Base-by-base conservation (phyloP, 2,888 invertebrate genomes). In the Anorthoa munda region DNA sequence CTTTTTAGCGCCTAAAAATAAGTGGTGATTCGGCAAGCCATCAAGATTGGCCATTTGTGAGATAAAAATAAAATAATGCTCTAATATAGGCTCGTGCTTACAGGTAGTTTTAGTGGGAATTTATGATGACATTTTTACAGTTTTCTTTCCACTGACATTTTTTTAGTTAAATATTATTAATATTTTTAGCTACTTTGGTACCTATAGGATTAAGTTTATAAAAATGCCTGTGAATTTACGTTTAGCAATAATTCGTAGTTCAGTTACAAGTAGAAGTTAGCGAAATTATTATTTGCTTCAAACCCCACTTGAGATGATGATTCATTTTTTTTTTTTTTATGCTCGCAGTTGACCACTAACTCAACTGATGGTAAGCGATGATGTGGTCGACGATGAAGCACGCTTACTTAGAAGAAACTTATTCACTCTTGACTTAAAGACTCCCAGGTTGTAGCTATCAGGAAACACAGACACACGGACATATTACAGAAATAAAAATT, bases 1-100 rank as follows among this genome's bases (percentile, higher is more conserved):
- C 26, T 71, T 72, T 81, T 61, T 61, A 76, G 53, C 12, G 50
- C 58, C 60, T 61, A 13, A 58, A 73, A 53, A 39, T 66, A 74
- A 75, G 26, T 66, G 53, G 80, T 66, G 53, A 79, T 79, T 66
- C 23, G 26, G n/a, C 26, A 50, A 58, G 21, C 45, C 26, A 26
- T 75, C 26, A 51, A 65, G 51, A 66, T 58, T 68, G 48, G 21
- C 64, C 18, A 61, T 79, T 73, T 67, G 23, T 13, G 31, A 56
- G 46, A 74, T 50, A 67, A 64, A 50, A n/a, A 17, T 21, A 60
- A 39, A 51, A 71, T 0, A 51, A 59, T 17, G 26, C n/a, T 39
- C 13, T 45, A 21, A 13, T 50, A 70, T 53, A 58, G 7, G 23
- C 13, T 50, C 3, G 39, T 53, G 13, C 21, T 3, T 26, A 45